Percentiles rank a stretch among this genome's conserved stretches.
These are phyloP conservation scores for Megaleporinus macrocephalus DNA, from an alignment of 2,113 vertebrate species.

Conservation along the genomic window DNA sequence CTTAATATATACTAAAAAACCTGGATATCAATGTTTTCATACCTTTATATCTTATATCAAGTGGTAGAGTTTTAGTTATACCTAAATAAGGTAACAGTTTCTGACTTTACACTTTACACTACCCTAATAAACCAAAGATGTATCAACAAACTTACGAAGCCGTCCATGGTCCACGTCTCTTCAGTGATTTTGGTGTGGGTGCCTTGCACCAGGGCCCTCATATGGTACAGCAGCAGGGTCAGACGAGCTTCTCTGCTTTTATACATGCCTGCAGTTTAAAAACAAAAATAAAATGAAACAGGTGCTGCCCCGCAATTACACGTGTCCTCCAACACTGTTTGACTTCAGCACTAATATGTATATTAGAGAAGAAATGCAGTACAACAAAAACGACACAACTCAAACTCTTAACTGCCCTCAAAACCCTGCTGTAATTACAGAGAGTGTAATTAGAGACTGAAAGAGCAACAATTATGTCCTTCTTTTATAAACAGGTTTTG, in stretches of 20 bases:
- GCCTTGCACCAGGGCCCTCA: conserved; percentile 86
- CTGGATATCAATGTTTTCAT: too few relatives aligned
- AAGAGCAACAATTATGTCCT: background rate
- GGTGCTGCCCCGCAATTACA: background rate
- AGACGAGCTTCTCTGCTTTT: conserved; percentile 94
- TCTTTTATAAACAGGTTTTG: too few relatives aligned
- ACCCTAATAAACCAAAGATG: too few relatives aligned
- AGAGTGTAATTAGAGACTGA: background rate
- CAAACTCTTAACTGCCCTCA: too few relatives aligned
- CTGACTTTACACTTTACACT: too few relatives aligned
- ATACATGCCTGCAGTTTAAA: conserved; percentile 84
- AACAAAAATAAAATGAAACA: background rate
- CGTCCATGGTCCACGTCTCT: conserved; percentile 97
- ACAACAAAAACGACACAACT: too few relatives aligned
- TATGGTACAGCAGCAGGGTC: conserved; percentile 89
- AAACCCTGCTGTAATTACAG: background rate
- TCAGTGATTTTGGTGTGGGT: conserved; percentile 88
- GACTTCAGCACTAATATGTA: background rate
- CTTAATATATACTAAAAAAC: too few relatives aligned
- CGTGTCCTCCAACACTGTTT: background rate
- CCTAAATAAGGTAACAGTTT: too few relatives aligned
- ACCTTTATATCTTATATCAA: too few relatives aligned
- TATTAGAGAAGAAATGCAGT: too few relatives aligned
- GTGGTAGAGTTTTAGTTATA: too few relatives aligned
- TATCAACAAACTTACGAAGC: conserved; percentile 85